Percentiles rank a stretch among this genome's conserved stretches.
Evolutionary conservation across 1,140 invertebrate species (phyloP).

Genomic region (Grapholita molesta): DNA sequence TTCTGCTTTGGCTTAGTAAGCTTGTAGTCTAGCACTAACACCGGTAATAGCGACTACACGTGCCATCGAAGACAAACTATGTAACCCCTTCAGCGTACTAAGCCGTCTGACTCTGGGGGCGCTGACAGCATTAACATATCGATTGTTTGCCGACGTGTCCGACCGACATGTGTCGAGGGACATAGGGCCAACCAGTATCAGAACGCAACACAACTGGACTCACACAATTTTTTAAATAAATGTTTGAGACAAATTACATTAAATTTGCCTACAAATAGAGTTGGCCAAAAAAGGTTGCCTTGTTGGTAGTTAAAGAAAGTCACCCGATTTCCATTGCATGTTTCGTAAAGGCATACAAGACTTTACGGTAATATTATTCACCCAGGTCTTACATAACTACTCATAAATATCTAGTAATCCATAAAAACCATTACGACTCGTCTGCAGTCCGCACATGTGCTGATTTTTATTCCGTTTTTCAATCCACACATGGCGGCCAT

Average conservation of each 20-base stretch:
- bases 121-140: neutral
- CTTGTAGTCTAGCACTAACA: neutral
- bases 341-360: neutral
- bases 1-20: neutral
- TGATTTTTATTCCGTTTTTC: slow-evolving; percentile 40
- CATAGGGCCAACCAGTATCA: neutral
- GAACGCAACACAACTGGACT: too few relatives aligned
- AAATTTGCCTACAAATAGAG: too few relatives aligned
- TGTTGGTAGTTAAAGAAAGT: too few relatives aligned
- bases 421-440: slow-evolving; percentile 23
- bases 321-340: neutral
- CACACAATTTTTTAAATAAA: too few relatives aligned
- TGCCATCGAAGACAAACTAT: neutral
- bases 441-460: slow-evolving; percentile 32
- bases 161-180: neutral
- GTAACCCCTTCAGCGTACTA: neutral
- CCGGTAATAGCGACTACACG: neutral
- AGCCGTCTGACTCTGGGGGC: neutral
- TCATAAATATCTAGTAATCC: neutral
- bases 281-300: too few relatives aligned
- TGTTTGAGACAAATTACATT: too few relatives aligned
- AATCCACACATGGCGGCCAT: slow-evolving; percentile 39
- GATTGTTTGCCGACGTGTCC: neutral
- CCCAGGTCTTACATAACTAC: neutral
- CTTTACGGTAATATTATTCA: neutral